These are phyloP conservation scores for Hypsopygia costalis DNA, from an alignment of 2,888 invertebrate genomes.

Conservation along the genomic window DNA sequence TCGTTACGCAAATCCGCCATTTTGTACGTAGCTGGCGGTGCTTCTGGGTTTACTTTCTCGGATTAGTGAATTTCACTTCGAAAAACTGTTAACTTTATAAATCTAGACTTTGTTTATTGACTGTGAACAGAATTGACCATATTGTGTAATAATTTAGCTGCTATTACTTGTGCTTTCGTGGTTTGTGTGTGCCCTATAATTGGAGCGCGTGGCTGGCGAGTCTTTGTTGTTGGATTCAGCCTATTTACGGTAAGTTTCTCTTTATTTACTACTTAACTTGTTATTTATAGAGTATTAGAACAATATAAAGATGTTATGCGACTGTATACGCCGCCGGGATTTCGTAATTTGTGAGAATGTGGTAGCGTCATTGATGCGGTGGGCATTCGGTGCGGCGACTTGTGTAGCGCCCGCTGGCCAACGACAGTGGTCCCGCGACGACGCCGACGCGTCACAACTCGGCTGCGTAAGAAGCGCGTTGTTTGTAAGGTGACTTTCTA, in stretches of 20 bases:
- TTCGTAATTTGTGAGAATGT: conserved; percentile 35
- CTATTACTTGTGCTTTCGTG: conserved; percentile 71
- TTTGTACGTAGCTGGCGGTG: conserved; percentile 81
- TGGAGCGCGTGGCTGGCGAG: conserved; percentile 79
- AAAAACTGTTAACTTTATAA: conserved; percentile 64
- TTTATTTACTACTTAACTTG: conserved; percentile 32
- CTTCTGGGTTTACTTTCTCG: conserved; percentile 69
- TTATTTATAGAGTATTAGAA: conserved; percentile 22
- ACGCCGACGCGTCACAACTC: conserved; percentile 66
- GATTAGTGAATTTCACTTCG: conserved; percentile 67
- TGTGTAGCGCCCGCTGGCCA: conserved; percentile 51
- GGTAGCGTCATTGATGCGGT: conserved; percentile 63
- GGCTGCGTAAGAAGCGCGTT: conserved; percentile 56
- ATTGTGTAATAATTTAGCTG: conserved; percentile 55
- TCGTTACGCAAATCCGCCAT: conserved; percentile 79
- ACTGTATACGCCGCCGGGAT: conserved; percentile 15
- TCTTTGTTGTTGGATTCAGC: conserved; percentile 79
- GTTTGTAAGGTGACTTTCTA: conserved; percentile 53
- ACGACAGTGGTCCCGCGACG: conserved; percentile 58
- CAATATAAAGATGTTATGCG: conserved; percentile 22
- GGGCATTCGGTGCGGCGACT: conserved; percentile 46
- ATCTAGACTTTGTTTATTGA: conserved; percentile 51
- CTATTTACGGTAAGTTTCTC: conserved; percentile 69
- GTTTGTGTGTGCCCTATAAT: conserved; percentile 75
- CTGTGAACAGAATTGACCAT: conserved; percentile 53